Conservation (phyloP, 2,797 vertebrate genomes). For the Pseudochromis fuscus region DNA sequence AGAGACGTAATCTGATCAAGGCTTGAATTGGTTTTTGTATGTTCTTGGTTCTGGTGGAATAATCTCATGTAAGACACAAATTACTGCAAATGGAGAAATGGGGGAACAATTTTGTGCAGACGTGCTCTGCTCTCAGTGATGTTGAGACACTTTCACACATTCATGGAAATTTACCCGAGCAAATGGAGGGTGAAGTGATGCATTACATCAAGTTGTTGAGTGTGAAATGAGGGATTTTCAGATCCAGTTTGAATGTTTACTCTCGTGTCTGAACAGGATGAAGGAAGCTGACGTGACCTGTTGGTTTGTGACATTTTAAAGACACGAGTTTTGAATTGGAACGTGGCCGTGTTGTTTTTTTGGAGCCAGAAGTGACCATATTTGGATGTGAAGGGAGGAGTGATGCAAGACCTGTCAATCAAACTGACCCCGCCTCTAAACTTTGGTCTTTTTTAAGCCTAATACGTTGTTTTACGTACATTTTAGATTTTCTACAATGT, state of each 20-base stretch:
- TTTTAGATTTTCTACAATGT: too few relatives aligned
- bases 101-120: neutral
- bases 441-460: too few relatives aligned
- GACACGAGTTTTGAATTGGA: too few relatives aligned
- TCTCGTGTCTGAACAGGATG: conserved; percentile 1
- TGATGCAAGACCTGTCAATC: too few relatives aligned
- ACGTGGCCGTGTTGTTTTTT: too few relatives aligned
- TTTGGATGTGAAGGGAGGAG: too few relatives aligned
- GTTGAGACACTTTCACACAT: conserved; percentile 5
- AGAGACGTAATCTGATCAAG: conserved; percentile 33
- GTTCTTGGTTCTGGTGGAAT: conserved; percentile 35
- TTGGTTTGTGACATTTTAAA: too few relatives aligned
- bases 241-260: neutral
- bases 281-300: too few relatives aligned
- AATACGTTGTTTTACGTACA: too few relatives aligned
- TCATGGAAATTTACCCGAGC: conserved; percentile 18
- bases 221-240: neutral
- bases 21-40: conserved; percentile 29
- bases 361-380: too few relatives aligned
- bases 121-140: conserved; percentile 7
- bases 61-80: conserved; percentile 31
- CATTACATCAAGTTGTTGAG: conserved; percentile 6
- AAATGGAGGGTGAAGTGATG: neutral
- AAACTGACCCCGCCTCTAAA: too few relatives aligned
- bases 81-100: conserved; percentile 12